These are phyloP conservation scores for Acipenser transmontanus DNA, from an alignment of 2,797 vertebrate species.

Conservation along the genomic window DNA sequence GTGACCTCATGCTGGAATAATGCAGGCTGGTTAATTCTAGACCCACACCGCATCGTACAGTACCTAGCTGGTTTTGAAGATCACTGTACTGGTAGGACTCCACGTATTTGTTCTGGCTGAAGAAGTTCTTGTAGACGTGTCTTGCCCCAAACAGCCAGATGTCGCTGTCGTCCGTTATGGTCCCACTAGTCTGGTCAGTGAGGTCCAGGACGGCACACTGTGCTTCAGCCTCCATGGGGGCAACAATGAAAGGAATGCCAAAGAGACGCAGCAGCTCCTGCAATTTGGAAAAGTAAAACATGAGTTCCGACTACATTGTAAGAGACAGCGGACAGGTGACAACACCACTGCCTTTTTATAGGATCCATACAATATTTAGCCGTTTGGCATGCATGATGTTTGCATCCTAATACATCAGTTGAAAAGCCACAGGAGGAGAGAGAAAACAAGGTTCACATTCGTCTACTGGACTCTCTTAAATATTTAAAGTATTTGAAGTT, in stretches of 20 bases:
- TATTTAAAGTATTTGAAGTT: too few relatives aligned
- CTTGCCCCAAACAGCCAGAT: slow-evolving; percentile 93
- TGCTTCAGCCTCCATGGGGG: slow-evolving; percentile 92
- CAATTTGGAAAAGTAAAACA: neutral
- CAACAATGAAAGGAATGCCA: slow-evolving; percentile 84
- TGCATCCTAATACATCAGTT: too few relatives aligned
- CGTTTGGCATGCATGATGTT: too few relatives aligned
- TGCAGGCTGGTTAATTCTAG: too few relatives aligned
- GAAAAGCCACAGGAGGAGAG: too few relatives aligned
- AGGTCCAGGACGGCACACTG: slow-evolving; percentile 86
- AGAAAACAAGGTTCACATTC: too few relatives aligned
- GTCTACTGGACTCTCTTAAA: too few relatives aligned
- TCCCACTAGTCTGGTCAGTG: slow-evolving; percentile 84
- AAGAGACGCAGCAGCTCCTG: slow-evolving; percentile 90
- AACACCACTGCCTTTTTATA: too few relatives aligned
- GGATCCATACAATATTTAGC: too few relatives aligned
- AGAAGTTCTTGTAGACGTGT: slow-evolving; percentile 96
- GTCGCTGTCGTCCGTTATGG: slow-evolving; percentile 94
- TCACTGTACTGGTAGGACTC: slow-evolving; percentile 85
- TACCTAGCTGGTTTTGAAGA: slow-evolving; percentile 85
- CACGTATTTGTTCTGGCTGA: slow-evolving; percentile 84
- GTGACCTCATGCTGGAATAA: neutral
- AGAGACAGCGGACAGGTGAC: too few relatives aligned
- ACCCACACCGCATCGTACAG: neutral
- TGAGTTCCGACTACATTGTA: too few relatives aligned